Base-by-base conservation (phyloP, 2,888 invertebrate genomes). In the Serrognathus titanus region DNA sequence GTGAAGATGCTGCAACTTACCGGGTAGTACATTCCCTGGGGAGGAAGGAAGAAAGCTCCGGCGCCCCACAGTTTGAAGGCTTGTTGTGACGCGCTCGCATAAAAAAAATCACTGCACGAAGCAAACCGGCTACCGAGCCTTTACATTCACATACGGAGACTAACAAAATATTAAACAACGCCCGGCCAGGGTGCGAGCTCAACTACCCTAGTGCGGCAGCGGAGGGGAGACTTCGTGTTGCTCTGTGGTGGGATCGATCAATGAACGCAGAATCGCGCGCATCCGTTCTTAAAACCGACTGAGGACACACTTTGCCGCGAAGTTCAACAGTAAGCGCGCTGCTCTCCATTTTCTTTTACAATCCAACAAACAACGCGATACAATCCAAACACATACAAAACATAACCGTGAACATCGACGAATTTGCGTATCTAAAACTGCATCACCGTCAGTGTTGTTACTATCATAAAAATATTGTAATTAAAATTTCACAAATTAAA, bases 1-100 rank as follows among this genome's bases (percentile, higher is more conserved):
- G 7, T 6, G 24, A 31, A 31, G 24, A 31, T 31, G 24, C 24
- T 31, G 24, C 12, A 45, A 89, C 92, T 92, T 85, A 93, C 92
- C 88, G 92, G 93, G 87, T 93, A 94, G 84, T 92, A 93, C 88
- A 93, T 92, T 88, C 93, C 93, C 89, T 92, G 93, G 83, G 91
- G 91, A 88, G 92, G 92, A 88, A 93, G 89, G 84, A 93, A 92
- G 85, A 90, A 93, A 82, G 92, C 91, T 85, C 92, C 92, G 83
- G 92, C 90, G 84, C 93, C 92, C 93, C 93, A 94, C 93, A 94
- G 93, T 88, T 93, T 93, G 93, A 87, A 88, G 87, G 90, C 87
- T 88, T 82, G 84, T 81, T 82, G 75, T 79, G 80, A 81, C 82
- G 80, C 79, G 75, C 53, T 78, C 78, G 79, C 82, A 83, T 82